These are phyloP conservation scores for Mantis religiosa DNA, from an alignment of 2,888 invertebrate genomes.

Conservation along the genomic window DNA sequence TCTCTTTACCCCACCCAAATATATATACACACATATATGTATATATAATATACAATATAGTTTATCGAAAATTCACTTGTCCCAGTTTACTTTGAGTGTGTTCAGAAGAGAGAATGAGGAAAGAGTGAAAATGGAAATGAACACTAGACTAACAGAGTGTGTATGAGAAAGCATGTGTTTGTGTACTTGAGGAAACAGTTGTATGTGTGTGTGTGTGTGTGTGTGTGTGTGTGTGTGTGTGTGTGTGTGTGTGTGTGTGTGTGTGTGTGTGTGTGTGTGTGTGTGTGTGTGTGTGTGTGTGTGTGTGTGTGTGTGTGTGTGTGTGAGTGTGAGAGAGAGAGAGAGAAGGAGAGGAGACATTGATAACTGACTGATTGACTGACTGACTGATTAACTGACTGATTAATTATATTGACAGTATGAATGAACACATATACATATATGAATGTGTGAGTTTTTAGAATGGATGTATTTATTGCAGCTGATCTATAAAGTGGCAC, in stretches of 20 bases:
- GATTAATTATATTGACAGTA: too few relatives aligned
- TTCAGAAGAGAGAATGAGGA: background rate
- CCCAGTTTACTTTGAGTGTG: slow-evolving; percentile 5
- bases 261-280: background rate
- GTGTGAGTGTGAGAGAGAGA: background rate
- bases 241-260: background rate
- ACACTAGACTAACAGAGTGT: background rate
- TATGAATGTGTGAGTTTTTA: background rate
- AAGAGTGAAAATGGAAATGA: background rate
- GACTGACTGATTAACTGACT: too few relatives aligned
- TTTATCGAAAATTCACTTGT: background rate
- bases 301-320: background rate
- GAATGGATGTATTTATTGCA: background rate
- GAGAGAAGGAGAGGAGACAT: too few relatives aligned
- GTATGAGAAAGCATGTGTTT: background rate
- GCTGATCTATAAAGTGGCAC: slow-evolving; percentile 24
- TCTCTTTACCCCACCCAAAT: background rate
- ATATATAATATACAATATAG: background rate
- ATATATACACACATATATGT: background rate
- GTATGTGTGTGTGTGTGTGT: background rate
- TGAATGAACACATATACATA: background rate
- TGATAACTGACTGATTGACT: too few relatives aligned
- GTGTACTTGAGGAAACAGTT: background rate
- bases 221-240: background rate
- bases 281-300: background rate